Evolutionary conservation across 2,888 invertebrate genomes (phyloP), one percentile per base, ranked within the genome.

Genomic region (Phaonia tiefii): DNA sequence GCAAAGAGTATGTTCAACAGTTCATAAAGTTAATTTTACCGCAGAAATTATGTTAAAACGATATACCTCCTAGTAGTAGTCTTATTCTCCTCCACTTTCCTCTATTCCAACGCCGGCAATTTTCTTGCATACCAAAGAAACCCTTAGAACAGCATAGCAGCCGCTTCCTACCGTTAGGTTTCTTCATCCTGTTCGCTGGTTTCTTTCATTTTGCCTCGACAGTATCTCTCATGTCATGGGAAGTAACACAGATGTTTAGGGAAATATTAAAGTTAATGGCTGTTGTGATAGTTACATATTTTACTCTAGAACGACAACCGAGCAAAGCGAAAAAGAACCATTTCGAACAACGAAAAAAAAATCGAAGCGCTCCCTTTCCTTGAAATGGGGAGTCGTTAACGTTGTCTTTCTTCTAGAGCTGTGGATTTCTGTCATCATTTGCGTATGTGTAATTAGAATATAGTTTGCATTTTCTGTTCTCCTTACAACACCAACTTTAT

Each of bases 1-100:
- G 63, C 63, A 63, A 63, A 42, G 58, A 39, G 54, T 75, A 69
- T 82, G 85, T 86, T 87, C 85, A 86, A 88, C 87, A 88, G 87
- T 88, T 88, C 88, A 87, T 88, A 88, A 88, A 88, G 86, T 88
- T 88, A 89, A 88, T 88, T 88, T 88, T 85, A 86, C 86, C 85
- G 85, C 84, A 87, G 83, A 86, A 88, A 88, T 88, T 88, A 86
- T 87, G 85, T 88, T 88, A 87, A 88, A 87, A 86, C 86, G 87
- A 86, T 88, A 87, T 87, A 72, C 46, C 17, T n/a, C n/a, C n/a
- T n/a, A n/a, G n/a, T n/a, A n/a, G n/a, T n/a, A n/a, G n/a, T n/a
- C n/a, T n/a, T n/a, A n/a, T n/a, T 15, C 51, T 51, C 20, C 51
- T 7, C 22, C 51, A 13, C 54, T 25, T 2, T 42, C 26, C 63